A percentile compares a stretch with the other conserved stretches of the same genome.
phyloP scores from a whole-genome alignment of 2,888 invertebrate genomes.

The Copidosoma aretas region DNA sequence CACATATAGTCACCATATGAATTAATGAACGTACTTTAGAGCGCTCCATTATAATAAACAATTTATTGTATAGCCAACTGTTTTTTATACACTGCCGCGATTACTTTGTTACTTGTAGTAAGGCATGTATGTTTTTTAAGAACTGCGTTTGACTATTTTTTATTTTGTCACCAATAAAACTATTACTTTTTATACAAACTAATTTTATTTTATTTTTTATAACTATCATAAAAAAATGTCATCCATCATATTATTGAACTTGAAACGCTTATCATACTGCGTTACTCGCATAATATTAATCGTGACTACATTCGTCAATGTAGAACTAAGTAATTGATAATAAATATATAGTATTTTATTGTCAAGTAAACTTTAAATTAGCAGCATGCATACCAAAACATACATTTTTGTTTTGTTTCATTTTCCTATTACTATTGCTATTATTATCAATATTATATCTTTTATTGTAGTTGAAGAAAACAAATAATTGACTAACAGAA shows the following conservation, averaged over 20 bases:
- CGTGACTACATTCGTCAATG: too few relatives aligned
- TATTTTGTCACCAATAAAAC: conserved; percentile 26
- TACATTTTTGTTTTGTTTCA: too few relatives aligned
- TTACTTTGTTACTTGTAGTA: conserved; percentile 32
- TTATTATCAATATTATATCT: conserved; percentile 24
- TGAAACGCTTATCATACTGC: background rate
- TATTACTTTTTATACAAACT: conserved; percentile 11
- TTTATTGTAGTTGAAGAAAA: conserved; percentile 14
- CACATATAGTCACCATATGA: conserved; percentile 15
- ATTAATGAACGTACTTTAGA: conserved; percentile 14
- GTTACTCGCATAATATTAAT: too few relatives aligned
- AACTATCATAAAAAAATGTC: background rate
- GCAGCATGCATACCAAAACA: too few relatives aligned
- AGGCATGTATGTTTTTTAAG: conserved; percentile 31
- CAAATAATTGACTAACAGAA: background rate
- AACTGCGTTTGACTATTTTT: conserved; percentile 22
- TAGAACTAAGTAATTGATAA: too few relatives aligned
- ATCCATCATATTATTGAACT: background rate
- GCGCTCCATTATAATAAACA: conserved; percentile 3
- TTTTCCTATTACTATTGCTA: conserved; percentile 9
- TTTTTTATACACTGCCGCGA: conserved; percentile 35
- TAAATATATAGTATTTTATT: too few relatives aligned
- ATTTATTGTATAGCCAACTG: conserved; percentile 20
- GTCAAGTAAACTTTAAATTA: too few relatives aligned
- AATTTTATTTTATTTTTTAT: background rate